These are phyloP conservation scores for Styela plicata DNA, from an alignment of 23 tunicate genomes.

Conservation along the genomic window DNA sequence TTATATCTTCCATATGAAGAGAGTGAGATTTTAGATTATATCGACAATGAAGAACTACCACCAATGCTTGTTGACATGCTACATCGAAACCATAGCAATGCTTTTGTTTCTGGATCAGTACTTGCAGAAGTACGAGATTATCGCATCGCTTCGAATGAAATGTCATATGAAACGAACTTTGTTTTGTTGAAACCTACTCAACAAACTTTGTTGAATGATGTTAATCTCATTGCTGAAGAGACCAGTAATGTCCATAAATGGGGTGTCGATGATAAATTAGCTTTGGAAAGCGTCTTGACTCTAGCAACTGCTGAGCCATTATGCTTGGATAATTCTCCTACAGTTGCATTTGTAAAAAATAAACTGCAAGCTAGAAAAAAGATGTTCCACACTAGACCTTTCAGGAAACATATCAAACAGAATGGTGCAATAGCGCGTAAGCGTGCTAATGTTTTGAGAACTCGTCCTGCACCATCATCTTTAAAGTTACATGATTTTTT, in stretches of 20 bases:
- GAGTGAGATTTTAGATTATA: conserved; percentile 60
- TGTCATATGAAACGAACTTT: conserved; percentile 42
- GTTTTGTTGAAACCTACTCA: conserved; percentile 80
- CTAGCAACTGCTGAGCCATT: conserved; percentile 85
- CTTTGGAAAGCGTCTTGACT: conserved; percentile 57
- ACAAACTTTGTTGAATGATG: conserved; percentile 41
- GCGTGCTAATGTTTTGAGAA: conserved; percentile 18
- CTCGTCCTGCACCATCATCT: conserved; percentile 40
- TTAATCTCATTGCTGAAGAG: conserved; percentile 26
- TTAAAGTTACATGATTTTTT: conserved; percentile 63
- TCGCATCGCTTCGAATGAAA: conserved; percentile 54
- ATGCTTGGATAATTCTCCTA: conserved; percentile 81
- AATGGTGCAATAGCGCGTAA: conserved; percentile 41
- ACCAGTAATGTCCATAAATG: conserved; percentile 1
- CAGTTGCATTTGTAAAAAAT: conserved; percentile 71
- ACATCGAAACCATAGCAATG: conserved; percentile 18
- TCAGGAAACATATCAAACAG: conserved; percentile 38
- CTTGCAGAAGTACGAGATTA: conserved; percentile 78
- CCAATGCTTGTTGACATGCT: conserved; percentile 48
- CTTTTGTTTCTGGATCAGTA: conserved; percentile 62
- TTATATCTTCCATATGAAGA: conserved; percentile 63
- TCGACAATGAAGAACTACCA: conserved; percentile 89
- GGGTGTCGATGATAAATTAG: conserved; percentile 38
- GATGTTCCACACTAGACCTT: conserved; percentile 40
- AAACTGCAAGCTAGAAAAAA: conserved; percentile 34